A percentile compares a stretch with the other conserved stretches of the same genome.
Evolutionary conservation across 92 coral and sea anemone species (phyloP).

Genomic region (Phenganax subtilis): DNA sequence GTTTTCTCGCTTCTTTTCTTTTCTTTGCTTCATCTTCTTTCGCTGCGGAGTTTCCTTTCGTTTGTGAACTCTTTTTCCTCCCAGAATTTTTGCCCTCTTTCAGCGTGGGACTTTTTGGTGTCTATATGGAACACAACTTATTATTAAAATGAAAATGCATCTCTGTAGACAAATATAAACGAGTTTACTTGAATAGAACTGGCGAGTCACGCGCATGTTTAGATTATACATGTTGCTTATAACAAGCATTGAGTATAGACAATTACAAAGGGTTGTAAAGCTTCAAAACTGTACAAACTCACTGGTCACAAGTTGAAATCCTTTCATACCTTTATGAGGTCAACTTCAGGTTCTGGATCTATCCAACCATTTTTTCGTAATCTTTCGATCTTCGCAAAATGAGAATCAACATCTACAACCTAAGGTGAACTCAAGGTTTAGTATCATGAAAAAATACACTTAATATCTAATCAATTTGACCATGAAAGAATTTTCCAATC

Average conservation of each 20-base stretch:
- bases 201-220: too few species aligned
- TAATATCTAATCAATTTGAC: too few species aligned
- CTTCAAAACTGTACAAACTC: too few species aligned
- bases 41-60: constrained; percentile 7
- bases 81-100: constrained; percentile 29
- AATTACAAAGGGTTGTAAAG: too few species aligned
- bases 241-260: too few species aligned
- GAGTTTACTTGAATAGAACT: too few species aligned
- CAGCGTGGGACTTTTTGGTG: constrained; percentile 22
- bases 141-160: not conserved
- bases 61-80: constrained; percentile 27
- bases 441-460: not conserved
- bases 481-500: too few species aligned
- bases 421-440: constrained; percentile 25
- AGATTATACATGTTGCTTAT: too few species aligned
- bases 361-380: constrained; percentile 80
- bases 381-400: constrained; percentile 73
- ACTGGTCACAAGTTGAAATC: too few species aligned
- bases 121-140: not conserved
- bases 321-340: constrained; percentile 5
- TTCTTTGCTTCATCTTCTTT: constrained; percentile 25
- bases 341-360: constrained; percentile 48
- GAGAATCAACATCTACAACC: constrained; percentile 82
- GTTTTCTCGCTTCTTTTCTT: constrained; percentile 37
- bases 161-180: too few species aligned